Percentiles rank a stretch among this genome's conserved stretches.
These are phyloP conservation scores for Phaonia tiefii DNA, from an alignment of 2,888 invertebrate genomes.

Conservation along the genomic window DNA sequence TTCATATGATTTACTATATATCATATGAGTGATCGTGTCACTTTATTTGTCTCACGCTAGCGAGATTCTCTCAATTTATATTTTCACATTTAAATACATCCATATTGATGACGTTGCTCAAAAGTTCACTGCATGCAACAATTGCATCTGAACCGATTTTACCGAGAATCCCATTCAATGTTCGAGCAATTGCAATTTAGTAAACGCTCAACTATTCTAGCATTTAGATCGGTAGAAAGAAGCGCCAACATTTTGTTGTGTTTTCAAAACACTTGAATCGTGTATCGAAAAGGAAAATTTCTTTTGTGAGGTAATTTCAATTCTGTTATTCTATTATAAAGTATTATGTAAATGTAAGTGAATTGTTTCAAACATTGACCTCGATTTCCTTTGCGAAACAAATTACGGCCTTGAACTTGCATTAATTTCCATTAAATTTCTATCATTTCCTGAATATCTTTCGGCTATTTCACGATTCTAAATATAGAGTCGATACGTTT, in stretches of 20 bases:
- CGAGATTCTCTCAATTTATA: background rate
- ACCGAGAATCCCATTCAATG: background rate
- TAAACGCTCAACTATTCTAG: constrained; percentile 47
- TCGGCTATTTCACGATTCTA: background rate
- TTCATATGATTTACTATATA: background rate
- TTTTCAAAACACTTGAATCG: constrained; percentile 5
- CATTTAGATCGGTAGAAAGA: constrained; percentile 49
- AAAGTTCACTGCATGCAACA: background rate
- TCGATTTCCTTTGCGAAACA: constrained; percentile 23
- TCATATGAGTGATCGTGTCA: background rate
- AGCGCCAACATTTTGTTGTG: constrained; percentile 12
- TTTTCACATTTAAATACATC: background rate
- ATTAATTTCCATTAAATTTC: background rate
- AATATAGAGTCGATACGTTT: constrained; percentile 17
- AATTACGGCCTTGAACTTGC: constrained; percentile 59
- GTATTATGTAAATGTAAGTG: constrained; percentile 29
- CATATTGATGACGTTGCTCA: constrained; percentile 34
- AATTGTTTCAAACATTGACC: constrained; percentile 57
- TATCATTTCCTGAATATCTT: background rate
- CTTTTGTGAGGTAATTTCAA: constrained; percentile 42
- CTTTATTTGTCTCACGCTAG: background rate
- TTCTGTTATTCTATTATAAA: background rate
- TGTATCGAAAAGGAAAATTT: background rate
- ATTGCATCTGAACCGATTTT: constrained; percentile 20
- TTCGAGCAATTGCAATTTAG: constrained; percentile 50